Percentiles rank a stretch among this genome's conserved stretches.
Conservation (phyloP, 2,797 vertebrate genomes). For the Enoplosus armatus region DNA sequence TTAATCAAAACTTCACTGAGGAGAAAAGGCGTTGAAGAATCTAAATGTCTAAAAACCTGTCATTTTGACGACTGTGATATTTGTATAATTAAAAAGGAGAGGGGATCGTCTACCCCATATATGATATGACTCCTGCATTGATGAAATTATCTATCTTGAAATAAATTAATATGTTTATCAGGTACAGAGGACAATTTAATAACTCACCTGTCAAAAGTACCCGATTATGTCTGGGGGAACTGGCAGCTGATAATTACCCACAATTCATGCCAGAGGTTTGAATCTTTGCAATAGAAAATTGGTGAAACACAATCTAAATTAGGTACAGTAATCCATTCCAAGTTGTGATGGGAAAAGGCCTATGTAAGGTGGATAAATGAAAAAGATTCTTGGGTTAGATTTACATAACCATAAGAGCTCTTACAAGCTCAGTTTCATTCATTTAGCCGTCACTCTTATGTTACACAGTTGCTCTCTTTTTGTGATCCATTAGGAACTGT, state of each 20-base stretch:
- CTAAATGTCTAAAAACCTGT: slow-evolving; percentile 75
- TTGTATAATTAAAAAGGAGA: slow-evolving; percentile 85
- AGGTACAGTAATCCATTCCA: slow-evolving; percentile 81
- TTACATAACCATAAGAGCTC: slow-evolving; percentile 80
- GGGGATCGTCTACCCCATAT: slow-evolving; percentile 75
- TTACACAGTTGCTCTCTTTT: slow-evolving; percentile 78
- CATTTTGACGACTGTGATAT: slow-evolving; percentile 82
- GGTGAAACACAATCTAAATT: slow-evolving; percentile 83
- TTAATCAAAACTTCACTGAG: slow-evolving; percentile 79
- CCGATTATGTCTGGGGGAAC: slow-evolving; percentile 81
- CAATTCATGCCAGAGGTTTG: slow-evolving; percentile 74
- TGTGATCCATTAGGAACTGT: slow-evolving; percentile 76
- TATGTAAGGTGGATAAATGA: slow-evolving; percentile 76
- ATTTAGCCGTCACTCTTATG: slow-evolving; percentile 82
- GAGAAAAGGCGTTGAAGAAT: slow-evolving; percentile 56
- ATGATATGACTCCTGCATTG: slow-evolving; percentile 80
- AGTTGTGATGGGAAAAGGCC: slow-evolving; percentile 79
- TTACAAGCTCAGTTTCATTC: slow-evolving; percentile 79
- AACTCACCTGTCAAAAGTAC: slow-evolving; percentile 86
- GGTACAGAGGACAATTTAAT: slow-evolving; percentile 85
- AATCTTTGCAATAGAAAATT: slow-evolving; percentile 77
- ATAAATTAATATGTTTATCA: slow-evolving; percentile 89
- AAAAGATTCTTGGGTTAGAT: slow-evolving; percentile 80
- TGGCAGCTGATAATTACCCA: slow-evolving; percentile 84
- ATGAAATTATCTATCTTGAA: slow-evolving; percentile 85